These are phyloP conservation scores for Standfussiana lucernea DNA, from an alignment of 2,888 invertebrate genomes.

Conservation along the genomic window DNA sequence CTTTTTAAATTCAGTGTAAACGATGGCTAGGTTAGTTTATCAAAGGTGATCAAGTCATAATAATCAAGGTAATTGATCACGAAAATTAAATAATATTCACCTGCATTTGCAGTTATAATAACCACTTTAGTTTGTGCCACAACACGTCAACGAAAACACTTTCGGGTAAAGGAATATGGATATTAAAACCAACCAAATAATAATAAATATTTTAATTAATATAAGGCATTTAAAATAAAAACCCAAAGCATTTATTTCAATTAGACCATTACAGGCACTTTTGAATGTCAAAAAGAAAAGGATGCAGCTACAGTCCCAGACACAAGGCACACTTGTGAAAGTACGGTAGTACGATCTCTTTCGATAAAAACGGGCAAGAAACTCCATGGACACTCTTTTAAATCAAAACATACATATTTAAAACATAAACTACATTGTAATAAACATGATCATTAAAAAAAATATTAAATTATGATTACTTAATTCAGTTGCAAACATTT, in stretches of 20 bases:
- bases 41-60: background rate
- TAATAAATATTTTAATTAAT: background rate
- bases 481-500: conserved; percentile 10
- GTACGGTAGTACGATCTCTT: no score
- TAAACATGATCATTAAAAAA: background rate
- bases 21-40: conserved; percentile 1
- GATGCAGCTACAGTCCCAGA: no score
- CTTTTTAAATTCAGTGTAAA: conserved; percentile 21
- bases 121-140: background rate
- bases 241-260: no score
- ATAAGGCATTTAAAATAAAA: background rate
- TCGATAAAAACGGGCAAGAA: no score
- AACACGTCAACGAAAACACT: background rate
- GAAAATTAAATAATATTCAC: conserved; percentile 3
- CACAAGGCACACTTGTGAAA: no score
- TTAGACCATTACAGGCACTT: no score
- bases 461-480: background rate
- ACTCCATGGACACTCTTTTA: no score
- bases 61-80: background rate
- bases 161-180: background rate
- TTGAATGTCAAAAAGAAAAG: no score
- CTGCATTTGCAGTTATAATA: background rate
- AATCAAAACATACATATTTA: no score
- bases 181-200: background rate
- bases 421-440: no score